These are phyloP conservation scores for Hestina assimilis DNA, from an alignment of 1,140 invertebrate species.

Conservation along the genomic window DNA sequence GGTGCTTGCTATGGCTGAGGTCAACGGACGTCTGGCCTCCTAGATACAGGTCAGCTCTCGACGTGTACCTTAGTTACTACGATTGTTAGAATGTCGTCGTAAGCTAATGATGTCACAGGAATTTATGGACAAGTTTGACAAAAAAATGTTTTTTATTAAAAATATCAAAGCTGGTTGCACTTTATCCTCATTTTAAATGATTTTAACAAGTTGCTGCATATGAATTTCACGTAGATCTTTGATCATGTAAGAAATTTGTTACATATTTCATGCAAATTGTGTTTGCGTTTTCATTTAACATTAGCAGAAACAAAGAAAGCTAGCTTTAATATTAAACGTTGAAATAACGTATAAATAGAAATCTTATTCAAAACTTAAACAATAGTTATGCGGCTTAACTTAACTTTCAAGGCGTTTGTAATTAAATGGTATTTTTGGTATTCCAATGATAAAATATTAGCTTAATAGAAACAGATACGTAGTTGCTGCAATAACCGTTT, in stretches of 20 bases:
- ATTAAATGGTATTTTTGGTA: slow-evolving; percentile 3
- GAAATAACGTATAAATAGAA: background rate
- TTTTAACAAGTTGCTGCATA: too few species aligned
- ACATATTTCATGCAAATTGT: too few species aligned
- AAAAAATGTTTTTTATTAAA: background rate
- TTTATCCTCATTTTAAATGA: too few species aligned
- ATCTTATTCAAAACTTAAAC: background rate
- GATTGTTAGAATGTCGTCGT: slow-evolving; percentile 6
- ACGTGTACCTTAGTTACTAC: slow-evolving; percentile 8
- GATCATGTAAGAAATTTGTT: too few species aligned
- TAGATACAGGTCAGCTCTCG: slow-evolving; percentile 26
- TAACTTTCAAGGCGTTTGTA: slow-evolving; percentile 16
- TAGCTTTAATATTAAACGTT: too few species aligned
- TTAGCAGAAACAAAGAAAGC: too few species aligned
- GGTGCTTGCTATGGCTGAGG: slow-evolving; percentile 30
- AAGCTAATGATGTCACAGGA: background rate
- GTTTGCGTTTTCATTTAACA: too few species aligned
- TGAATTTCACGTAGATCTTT: too few species aligned
- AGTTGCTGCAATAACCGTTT: too few species aligned
- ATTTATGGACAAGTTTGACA: background rate
- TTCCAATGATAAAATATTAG: slow-evolving; percentile 3
- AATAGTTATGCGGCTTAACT: slow-evolving; percentile 2
- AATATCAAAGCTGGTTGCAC: too few species aligned
- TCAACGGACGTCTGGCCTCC: slow-evolving; percentile 45
- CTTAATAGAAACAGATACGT: too few species aligned